Percentiles rank a stretch among this genome's conserved stretches.
Evolutionary conservation across 2,113 vertebrate genomes (phyloP).

Genomic region (Spizaetus ornatus): DNA sequence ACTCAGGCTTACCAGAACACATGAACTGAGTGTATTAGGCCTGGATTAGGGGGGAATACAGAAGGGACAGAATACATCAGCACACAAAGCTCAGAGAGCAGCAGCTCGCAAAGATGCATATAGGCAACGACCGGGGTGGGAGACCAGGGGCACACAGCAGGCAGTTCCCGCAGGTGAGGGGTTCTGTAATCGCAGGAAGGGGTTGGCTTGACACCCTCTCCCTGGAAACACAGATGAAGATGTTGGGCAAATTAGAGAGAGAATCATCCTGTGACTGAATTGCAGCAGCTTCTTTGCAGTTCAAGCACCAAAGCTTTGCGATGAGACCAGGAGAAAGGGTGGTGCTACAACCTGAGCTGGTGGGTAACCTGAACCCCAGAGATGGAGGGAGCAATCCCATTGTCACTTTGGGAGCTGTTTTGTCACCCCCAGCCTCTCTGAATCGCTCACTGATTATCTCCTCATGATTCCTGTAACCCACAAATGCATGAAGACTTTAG

Average conservation of each 20-base stretch:
- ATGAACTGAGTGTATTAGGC: not conserved
- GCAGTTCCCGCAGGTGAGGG: not conserved
- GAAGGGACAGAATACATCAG: not conserved
- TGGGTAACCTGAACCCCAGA: not conserved
- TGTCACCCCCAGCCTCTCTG: not conserved
- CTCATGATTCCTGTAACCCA: not conserved
- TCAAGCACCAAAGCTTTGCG: not conserved
- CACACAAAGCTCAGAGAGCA: not conserved
- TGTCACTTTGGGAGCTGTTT: not conserved
- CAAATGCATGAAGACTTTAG: not conserved
- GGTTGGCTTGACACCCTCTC: not conserved
- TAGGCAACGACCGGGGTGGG: not conserved
- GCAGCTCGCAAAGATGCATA: too few species aligned
- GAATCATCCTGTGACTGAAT: not conserved
- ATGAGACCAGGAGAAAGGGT: not conserved
- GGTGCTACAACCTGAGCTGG: not conserved
- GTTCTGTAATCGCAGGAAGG: not conserved
- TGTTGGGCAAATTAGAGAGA: not conserved
- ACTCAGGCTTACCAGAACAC: not conserved
- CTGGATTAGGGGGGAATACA: not conserved
- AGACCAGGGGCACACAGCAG: not conserved
- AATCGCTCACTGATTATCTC: not conserved
- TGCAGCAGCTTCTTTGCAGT: not conserved
- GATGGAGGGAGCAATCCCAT: not conserved
- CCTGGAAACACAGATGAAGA: not conserved